Conservation (phyloP, 2,113 vertebrate species). For the Laticauda colubrina region DNA sequence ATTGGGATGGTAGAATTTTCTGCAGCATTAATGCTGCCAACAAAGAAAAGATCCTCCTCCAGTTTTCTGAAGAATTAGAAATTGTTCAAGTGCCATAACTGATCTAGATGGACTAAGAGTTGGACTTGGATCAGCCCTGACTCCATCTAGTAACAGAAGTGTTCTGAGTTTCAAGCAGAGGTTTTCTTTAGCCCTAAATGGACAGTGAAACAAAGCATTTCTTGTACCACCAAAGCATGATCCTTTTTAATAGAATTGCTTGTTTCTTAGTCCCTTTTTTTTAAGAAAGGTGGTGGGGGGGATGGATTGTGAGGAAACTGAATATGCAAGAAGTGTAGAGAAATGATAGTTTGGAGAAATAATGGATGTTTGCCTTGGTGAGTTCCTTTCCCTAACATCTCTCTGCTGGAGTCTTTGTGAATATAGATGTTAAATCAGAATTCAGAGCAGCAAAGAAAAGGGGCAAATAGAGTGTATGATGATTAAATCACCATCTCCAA, state of each 20-base stretch:
- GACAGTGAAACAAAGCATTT: neutral
- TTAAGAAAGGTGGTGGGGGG: neutral
- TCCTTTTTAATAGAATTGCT: neutral
- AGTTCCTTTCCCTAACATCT: neutral
- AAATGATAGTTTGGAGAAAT: neutral
- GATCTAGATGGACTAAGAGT: neutral
- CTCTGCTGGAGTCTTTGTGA: neutral
- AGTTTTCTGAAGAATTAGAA: neutral
- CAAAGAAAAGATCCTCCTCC: neutral
- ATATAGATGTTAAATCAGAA: neutral
- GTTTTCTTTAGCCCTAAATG: neutral
- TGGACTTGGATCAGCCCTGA: neutral
- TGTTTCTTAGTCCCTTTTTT: neutral
- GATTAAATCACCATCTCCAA: neutral
- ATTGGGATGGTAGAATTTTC: neutral
- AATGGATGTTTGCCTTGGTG: neutral
- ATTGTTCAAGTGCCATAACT: neutral
- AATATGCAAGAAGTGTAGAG: neutral
- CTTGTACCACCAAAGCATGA: neutral
- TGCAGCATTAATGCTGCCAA: neutral
- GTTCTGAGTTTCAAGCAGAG: neutral
- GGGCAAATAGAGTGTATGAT: neutral
- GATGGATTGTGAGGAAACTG: neutral
- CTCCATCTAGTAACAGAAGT: neutral
- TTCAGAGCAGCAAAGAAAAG: neutral